Evolutionary conservation across 2,797 vertebrate species (phyloP).

Genomic region (Eulemur mongoz): DNA sequence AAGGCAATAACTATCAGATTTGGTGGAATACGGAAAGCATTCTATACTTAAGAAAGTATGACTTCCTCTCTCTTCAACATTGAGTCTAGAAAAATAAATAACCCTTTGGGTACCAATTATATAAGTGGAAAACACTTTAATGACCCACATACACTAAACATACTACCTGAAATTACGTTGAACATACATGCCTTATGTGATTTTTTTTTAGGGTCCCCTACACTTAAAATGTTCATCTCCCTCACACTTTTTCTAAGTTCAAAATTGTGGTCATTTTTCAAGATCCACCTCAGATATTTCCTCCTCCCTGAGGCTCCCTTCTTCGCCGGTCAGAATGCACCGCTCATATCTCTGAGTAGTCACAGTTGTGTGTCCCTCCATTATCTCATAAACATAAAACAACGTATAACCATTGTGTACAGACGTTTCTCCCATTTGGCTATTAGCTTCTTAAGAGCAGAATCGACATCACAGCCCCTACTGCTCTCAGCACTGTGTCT

Average conservation of each 20-base stretch:
- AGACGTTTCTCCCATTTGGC: not conserved
- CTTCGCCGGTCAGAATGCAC: not conserved
- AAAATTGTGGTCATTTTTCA: slow-evolving; percentile 5
- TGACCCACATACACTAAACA: not conserved
- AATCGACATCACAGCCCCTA: not conserved
- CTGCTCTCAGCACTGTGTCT: not conserved
- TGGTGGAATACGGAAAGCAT: not conserved
- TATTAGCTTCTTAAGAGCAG: not conserved
- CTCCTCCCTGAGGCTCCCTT: not conserved
- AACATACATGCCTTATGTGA: not conserved
- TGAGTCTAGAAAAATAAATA: not conserved
- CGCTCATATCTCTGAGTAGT: not conserved
- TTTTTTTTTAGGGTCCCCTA: not conserved
- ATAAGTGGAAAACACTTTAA: not conserved
- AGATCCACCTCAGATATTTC: not conserved
- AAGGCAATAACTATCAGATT: not conserved
- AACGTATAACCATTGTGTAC: not conserved
- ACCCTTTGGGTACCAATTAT: not conserved
- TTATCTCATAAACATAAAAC: not conserved
- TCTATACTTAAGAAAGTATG: not conserved
- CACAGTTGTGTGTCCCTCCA: not conserved
- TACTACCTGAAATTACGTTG: not conserved
- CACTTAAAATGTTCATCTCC: not conserved
- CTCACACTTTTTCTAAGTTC: not conserved
- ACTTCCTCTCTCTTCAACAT: not conserved